Base-by-base conservation (phyloP, 2,113 vertebrate genomes). In the Aspiorhynchus laticeps region DNA sequence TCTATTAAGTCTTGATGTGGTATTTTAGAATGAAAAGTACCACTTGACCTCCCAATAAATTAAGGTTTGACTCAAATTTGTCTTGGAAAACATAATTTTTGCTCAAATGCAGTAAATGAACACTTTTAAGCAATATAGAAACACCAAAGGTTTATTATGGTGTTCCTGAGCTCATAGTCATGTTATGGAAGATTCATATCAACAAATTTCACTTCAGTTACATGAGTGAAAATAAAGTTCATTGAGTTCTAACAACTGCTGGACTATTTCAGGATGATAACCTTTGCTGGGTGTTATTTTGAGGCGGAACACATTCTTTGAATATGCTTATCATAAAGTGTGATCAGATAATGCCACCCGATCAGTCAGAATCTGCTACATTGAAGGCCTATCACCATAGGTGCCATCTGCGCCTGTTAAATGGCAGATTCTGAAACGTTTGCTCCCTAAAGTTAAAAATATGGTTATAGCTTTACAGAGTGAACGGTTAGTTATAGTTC, bases 31-130 rank as follows among this genome's bases (percentile, higher is more conserved):
- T 80, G 74, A 86, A 63, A 88, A 61, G 19, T 74, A 86, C 48
- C 59, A 77, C 74, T n/a, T 51, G 33, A 41, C 24, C 48, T 77
- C 61, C 71, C 48, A 87, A 87, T 87, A 85, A 89, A 89, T 28
- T 28, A 24, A 63, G 21, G 12, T 87, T 76, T 81, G 77, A 85
- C 36, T 69, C 83, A 67, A 43, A 82, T 73, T 28, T 83, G 28
- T 51, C 63, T 48, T 51, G 17, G 19, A 15, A 71, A 71, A 33
- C 19, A 24, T 33, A 0, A 14, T 69, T 31, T 69, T 33, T 83
- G 41, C 5, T 82, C 38, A 19, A 65, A 28, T 31, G 9, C 53
- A 59, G 53, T 7, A 59, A 36, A 5, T 73, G 19, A 73, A 21
- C 1, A 4, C 7, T 36, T 36, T 21, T 36, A 71, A 36, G 15